Conservation (phyloP, 2,888 invertebrate species). For the Mylabris sibirica region DNA sequence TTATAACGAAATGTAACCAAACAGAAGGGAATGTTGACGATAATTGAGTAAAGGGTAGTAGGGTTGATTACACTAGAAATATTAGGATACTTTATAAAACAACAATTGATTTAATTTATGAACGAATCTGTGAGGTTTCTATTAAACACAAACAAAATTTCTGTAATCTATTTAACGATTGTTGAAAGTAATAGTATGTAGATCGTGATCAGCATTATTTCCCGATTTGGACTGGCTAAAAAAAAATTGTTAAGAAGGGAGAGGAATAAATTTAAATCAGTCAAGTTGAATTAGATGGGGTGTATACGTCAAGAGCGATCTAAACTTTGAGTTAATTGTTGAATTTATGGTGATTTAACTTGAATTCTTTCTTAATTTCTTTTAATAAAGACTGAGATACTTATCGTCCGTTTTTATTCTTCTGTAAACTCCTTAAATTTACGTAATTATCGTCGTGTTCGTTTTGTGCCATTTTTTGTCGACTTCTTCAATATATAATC, state of each 20-base stretch:
- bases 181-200: not conserved
- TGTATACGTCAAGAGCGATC: too few relatives aligned
- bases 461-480: not conserved
- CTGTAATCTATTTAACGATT: not conserved
- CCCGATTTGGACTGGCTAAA: not conserved
- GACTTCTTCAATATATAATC: not conserved
- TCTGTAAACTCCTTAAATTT: not conserved
- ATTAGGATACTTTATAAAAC: not conserved
- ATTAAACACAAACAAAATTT: not conserved
- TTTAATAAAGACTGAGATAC: not conserved
- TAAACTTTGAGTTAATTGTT: too few relatives aligned
- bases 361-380: not conserved
- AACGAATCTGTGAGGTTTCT: not conserved
- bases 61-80: not conserved
- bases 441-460: not conserved
- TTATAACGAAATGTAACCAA: slow-evolving; percentile 47
- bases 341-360: not conserved
- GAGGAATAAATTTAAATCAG: too few relatives aligned
- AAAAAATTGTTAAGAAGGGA: too few relatives aligned
- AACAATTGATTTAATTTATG: slow-evolving; percentile 1
- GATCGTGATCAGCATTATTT: not conserved
- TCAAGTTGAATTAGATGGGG: too few relatives aligned
- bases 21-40: slow-evolving; percentile 42
- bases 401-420: not conserved
- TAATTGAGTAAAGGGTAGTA: not conserved